phyloP scores from a whole-genome alignment of 2,797 vertebrate genomes.

The Coreius guichenoti region DNA sequence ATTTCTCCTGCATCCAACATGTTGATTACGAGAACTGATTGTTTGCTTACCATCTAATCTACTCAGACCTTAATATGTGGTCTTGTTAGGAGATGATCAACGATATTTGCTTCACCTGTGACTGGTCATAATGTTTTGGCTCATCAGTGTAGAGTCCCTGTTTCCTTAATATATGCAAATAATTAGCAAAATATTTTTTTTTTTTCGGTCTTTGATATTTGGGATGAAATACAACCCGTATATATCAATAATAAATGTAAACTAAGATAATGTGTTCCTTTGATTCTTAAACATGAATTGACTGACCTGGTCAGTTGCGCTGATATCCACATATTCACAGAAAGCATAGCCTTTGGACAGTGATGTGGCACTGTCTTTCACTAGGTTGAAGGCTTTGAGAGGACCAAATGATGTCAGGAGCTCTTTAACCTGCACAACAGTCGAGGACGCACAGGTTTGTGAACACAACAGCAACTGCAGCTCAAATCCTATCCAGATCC shows the following conservation, averaged over 20 bases:
- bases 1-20: not conserved
- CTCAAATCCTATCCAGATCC: not conserved
- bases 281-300: not conserved
- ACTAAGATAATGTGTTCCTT: not conserved
- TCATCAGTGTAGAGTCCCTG: not conserved
- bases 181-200: not conserved
- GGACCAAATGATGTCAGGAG: slow-evolving; percentile 82
- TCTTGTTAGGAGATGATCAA: not conserved
- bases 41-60: not conserved
- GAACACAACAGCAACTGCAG: slow-evolving; percentile 24
- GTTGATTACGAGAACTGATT: not conserved
- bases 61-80: not conserved
- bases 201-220: not conserved
- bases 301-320: slow-evolving; percentile 79
- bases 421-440: slow-evolving; percentile 79
- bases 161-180: not conserved
- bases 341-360: slow-evolving; percentile 85
- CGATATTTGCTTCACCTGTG: not conserved
- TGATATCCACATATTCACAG: slow-evolving; percentile 81
- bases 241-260: not conserved
- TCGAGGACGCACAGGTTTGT: slow-evolving; percentile 49
- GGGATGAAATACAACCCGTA: not conserved
- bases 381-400: slow-evolving; percentile 83
- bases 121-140: not conserved
- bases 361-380: slow-evolving; percentile 84